Percentiles rank a stretch among this genome's conserved stretches.
These are phyloP conservation scores for Prorops nasuta DNA, from an alignment of 1,140 invertebrate genomes.

Conservation along the genomic window DNA sequence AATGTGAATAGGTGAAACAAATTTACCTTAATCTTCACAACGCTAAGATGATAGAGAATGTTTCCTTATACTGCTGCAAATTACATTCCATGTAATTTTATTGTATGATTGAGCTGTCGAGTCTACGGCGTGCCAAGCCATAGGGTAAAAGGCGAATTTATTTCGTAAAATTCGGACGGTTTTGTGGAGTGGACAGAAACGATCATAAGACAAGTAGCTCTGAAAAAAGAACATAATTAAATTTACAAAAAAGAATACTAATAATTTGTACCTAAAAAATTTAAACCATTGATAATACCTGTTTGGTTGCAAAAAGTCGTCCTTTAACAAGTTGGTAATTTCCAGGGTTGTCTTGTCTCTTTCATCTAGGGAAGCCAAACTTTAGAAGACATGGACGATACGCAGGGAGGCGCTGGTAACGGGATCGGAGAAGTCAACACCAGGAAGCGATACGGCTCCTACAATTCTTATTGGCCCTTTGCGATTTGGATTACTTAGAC, in stretches of 20 bases:
- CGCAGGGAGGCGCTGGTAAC: conserved; percentile 98
- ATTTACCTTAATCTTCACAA: conserved; percentile 98
- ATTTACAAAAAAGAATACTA: conserved; percentile 3
- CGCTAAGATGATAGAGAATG: conserved; percentile 95
- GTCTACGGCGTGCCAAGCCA: conserved; percentile 96
- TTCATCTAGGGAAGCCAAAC: conserved; percentile 96
- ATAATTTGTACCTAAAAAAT: too few relatives aligned
- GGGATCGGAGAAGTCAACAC: conserved; percentile 99
- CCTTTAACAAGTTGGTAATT: conserved; percentile 97
- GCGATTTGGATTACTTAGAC: conserved; percentile 95
- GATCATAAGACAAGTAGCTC: conserved; percentile 93
- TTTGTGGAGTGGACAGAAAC: too few relatives aligned
- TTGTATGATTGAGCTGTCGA: conserved; percentile 98
- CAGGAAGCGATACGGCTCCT: conserved; percentile 98
- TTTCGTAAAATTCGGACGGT: conserved; percentile 98
- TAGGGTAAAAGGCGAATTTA: conserved; percentile 98
- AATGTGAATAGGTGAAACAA: conserved; percentile 73
- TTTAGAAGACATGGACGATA: conserved; percentile 99
- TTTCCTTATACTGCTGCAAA: conserved; percentile 95
- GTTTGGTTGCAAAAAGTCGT: conserved; percentile 99
- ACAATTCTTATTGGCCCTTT: conserved; percentile 99
- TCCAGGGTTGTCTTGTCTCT: conserved; percentile 99
- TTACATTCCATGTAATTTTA: conserved; percentile 98
- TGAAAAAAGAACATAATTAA: conserved; percentile 34
- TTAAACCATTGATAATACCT: conserved; percentile 57